Base-by-base conservation (phyloP, 2,888 invertebrate genomes). In the Ichneumoninae sp. region DNA sequence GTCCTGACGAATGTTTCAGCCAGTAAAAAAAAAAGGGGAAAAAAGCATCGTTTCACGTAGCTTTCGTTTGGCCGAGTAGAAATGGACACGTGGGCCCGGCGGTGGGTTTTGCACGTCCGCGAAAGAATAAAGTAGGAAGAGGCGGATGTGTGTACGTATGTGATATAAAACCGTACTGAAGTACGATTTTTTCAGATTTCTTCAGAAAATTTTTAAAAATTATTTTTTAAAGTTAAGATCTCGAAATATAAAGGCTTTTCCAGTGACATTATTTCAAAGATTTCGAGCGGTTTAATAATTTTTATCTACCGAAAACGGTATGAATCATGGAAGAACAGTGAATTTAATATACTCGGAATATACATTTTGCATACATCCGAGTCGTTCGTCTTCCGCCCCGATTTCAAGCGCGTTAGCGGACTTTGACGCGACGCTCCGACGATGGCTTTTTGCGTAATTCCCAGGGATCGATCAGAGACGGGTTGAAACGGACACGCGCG, bases 1-100 rank as follows among this genome's bases (percentile, higher is more conserved):
- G 70, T 70, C 63, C 78, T 79, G 78, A 79, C 78, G 70, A 79
- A 79, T 79, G 78, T 79, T 70, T 47, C 44, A 47, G 6, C 52
- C 36, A 16, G 36, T 40, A 63, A 19, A n/a, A 65, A 33, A 36
- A 22, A 33, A 66, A 73, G 44, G 44, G 0, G 16, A 47, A 47
- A 40, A 71, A 73, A 66, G 22, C 40, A 40, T 30, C 30, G 40
- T 78, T 78, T 50, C 71, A 13, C 52, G 44, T 50, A 52, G 36
- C 60, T 22, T 60, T 22, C 50, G 78, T 57, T 70, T 47, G 78
- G 33, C 36, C 50, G 13, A 26, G 50, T 71, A 22, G 47, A 79
- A 63, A 70, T 36, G 70, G 63, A 70, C 69, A 69, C 60, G 60
- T 57, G 73, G 60, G n/a, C 16, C 50, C 22, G 22, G 36, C 70